A percentile compares a stretch with the other conserved stretches of the same genome.
These are phyloP conservation scores for Endotricha flammealis DNA, from an alignment of 2,888 invertebrate genomes.

Conservation along the genomic window DNA sequence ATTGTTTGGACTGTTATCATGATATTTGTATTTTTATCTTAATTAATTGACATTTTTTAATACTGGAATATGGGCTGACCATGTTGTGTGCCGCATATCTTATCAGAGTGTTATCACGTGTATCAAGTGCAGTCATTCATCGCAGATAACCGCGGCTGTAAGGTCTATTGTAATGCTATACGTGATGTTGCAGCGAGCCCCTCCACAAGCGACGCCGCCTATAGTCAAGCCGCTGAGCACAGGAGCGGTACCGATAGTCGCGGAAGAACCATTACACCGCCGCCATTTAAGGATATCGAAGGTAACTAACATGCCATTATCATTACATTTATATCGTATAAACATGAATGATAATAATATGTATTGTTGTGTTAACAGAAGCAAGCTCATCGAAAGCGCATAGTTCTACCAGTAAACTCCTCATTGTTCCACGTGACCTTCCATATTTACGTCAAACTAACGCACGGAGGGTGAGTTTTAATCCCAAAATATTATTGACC, in stretches of 20 bases:
- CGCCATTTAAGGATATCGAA: slow-evolving; percentile 56
- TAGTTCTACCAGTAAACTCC: slow-evolving; percentile 57
- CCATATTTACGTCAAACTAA: slow-evolving; percentile 75
- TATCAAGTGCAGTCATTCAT: slow-evolving; percentile 57
- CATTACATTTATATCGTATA: slow-evolving; percentile 2
- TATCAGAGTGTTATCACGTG: slow-evolving; percentile 58
- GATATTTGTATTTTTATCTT: slow-evolving; percentile 1
- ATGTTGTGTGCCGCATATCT: slow-evolving; percentile 34
- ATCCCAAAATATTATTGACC: background rate
- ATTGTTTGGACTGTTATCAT: slow-evolving; percentile 1
- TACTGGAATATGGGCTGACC: slow-evolving; percentile 26
- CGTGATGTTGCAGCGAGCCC: slow-evolving; percentile 54
- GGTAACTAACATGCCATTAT: slow-evolving; percentile 34
- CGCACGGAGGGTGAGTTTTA: slow-evolving; percentile 72
- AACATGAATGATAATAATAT: slow-evolving; percentile 8
- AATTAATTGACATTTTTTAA: slow-evolving; percentile 16
- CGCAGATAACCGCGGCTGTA: slow-evolving; percentile 40
- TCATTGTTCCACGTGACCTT: slow-evolving; percentile 69
- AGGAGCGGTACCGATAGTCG: slow-evolving; percentile 42
- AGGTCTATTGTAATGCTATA: slow-evolving; percentile 27
- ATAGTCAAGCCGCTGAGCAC: slow-evolving; percentile 40
- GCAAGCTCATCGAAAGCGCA: slow-evolving; percentile 59
- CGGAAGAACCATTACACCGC: slow-evolving; percentile 47
- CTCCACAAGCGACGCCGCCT: slow-evolving; percentile 44
- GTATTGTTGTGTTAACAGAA: slow-evolving; percentile 42